phyloP scores from a whole-genome alignment of 2,113 vertebrate genomes.

The Tragulus kanchil region DNA sequence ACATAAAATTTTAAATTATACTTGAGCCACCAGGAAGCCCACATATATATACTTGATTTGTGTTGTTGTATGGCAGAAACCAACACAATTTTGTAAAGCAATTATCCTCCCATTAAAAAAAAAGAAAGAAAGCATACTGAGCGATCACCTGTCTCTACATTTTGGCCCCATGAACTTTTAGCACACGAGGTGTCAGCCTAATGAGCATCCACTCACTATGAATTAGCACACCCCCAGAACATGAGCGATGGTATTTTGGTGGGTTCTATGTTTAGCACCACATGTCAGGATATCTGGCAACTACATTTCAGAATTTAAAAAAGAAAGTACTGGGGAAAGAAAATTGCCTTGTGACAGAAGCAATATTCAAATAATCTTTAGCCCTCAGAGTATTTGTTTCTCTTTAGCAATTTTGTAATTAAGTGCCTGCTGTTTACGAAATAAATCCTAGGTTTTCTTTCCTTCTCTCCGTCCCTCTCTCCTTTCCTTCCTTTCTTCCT shows the following conservation, averaged over 20 bases:
- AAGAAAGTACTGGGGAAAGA: not conserved
- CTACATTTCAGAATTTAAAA: not conserved
- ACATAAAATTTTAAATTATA: no score
- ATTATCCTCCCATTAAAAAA: not conserved
- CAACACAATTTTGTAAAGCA: not conserved
- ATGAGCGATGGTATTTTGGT: not conserved
- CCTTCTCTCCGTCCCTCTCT: not conserved
- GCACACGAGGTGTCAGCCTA: not conserved
- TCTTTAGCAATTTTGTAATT: not conserved
- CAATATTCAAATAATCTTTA: not conserved
- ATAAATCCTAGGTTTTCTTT: not conserved
- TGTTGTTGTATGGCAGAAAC: not conserved
- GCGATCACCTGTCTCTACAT: not conserved
- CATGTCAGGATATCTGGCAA: not conserved
- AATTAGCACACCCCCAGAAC: not conserved
- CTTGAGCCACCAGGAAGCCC: not conserved
- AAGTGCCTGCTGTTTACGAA: not conserved
- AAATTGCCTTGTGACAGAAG: not conserved
- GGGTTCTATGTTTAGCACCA: not conserved
- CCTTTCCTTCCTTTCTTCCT: rapidly evolving
- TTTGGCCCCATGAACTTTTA: not conserved
- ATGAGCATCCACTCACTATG: not conserved
- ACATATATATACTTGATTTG: not conserved
- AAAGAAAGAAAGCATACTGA: not conserved
- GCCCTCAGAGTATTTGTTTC: not conserved